These are phyloP conservation scores for Sula dactylatra DNA, from an alignment of 2,113 vertebrate species.

Conservation along the genomic window DNA sequence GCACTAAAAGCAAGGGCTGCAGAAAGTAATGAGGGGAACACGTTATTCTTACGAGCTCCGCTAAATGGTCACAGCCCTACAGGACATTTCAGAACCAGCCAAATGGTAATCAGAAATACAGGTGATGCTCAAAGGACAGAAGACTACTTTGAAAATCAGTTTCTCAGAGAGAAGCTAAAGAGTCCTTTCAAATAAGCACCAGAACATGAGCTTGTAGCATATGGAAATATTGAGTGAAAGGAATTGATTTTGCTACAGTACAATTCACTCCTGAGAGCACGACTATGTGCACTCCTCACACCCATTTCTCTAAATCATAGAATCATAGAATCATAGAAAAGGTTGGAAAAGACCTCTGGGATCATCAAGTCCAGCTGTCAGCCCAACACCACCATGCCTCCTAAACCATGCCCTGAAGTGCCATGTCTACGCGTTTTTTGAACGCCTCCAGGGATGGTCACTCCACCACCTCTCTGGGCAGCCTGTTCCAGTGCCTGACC, in stretches of 20 bases:
- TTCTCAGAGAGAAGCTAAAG: not conserved
- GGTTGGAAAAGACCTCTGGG: too few species aligned
- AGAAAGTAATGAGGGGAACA: not conserved
- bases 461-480: too few species aligned
- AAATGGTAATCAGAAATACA: not conserved
- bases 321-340: too few species aligned
- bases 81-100: not conserved
- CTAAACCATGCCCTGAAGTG: too few species aligned
- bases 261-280: not conserved
- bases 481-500: too few species aligned
- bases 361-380: too few species aligned
- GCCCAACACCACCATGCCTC: too few species aligned
- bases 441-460: too few species aligned
- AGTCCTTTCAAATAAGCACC: not conserved
- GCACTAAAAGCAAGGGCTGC: not conserved
- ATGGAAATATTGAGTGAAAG: conserved; percentile 25
- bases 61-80: not conserved
- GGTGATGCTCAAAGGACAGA: not conserved
- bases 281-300: not conserved
- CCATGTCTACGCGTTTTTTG: too few species aligned
- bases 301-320: not conserved
- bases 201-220: not conserved
- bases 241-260: conserved; percentile 4
- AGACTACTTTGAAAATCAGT: not conserved
- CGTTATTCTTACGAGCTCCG: not conserved